phyloP scores from a whole-genome alignment of 2,113 vertebrate genomes.

The Callospermophilus lateralis region DNA sequence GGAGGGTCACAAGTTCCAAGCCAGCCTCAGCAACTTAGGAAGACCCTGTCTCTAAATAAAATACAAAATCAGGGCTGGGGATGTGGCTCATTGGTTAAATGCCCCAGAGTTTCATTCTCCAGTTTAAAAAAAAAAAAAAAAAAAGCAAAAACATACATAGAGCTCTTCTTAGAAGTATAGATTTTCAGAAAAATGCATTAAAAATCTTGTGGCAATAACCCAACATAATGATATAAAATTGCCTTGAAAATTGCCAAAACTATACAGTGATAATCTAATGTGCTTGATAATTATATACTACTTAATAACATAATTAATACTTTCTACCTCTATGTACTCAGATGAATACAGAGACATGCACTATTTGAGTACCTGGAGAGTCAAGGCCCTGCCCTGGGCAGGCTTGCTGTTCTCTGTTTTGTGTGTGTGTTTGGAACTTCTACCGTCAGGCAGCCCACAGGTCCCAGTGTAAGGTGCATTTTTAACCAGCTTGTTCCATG shows the following conservation, averaged over 20 bases:
- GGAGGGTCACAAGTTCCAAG: background rate
- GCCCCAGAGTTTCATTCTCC: no score
- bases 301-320: constrained; percentile 71
- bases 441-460: background rate
- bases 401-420: background rate
- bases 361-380: background rate
- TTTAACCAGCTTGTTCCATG: background rate
- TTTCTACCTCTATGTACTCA: background rate
- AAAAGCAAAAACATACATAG: background rate
- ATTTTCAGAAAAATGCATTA: constrained; percentile 44
- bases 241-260: constrained; percentile 70
- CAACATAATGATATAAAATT: constrained; percentile 69
- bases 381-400: background rate
- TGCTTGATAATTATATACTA: constrained; percentile 65
- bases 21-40: background rate
- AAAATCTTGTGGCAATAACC: constrained; percentile 35
- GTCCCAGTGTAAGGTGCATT: background rate
- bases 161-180: background rate
- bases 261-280: constrained; percentile 40
- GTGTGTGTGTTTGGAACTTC: background rate
- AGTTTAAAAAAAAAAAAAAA: no score
- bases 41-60: background rate
- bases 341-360: background rate
- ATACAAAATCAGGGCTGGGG: no score
- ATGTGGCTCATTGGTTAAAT: no score